These are phyloP conservation scores for Melanaphis sacchari DNA, from an alignment of 1,140 invertebrate species.

Conservation along the genomic window DNA sequence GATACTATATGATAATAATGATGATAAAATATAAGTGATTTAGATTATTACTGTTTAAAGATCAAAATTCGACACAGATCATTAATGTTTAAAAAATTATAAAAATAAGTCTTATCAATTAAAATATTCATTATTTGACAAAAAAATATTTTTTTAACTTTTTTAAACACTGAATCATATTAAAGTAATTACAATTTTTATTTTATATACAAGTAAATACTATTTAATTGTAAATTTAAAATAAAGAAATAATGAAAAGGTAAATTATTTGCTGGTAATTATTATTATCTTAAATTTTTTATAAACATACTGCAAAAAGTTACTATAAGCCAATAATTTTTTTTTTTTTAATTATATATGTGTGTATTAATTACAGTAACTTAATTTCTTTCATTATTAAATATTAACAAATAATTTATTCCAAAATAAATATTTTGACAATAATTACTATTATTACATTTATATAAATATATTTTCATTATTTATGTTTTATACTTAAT, in stretches of 20 bases:
- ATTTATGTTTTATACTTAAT: not conserved
- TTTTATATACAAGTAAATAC: not conserved
- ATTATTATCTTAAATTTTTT: no score
- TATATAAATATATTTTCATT: not conserved
- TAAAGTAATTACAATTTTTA: not conserved
- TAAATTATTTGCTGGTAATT: no score
- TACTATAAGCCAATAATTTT: no score
- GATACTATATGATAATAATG: no score
- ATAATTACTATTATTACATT: not conserved
- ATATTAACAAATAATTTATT: not conserved
- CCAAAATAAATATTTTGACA: not conserved
- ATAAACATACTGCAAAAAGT: no score
- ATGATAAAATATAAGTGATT: no score
- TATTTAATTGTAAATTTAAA: no score
- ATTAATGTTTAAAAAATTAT: not conserved
- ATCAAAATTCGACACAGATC: not conserved
- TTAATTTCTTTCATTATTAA: not conserved
- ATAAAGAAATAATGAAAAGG: no score
- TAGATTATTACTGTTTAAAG: not conserved
- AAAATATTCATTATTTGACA: not conserved
- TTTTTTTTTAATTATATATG: no score
- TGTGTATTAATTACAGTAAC: not conserved
- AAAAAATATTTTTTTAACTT: not conserved
- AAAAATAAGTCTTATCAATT: not conserved
- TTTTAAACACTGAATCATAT: not conserved